Evolutionary conservation across 2,888 invertebrate species (phyloP).

Genomic region (Herminia tarsipennalis): DNA sequence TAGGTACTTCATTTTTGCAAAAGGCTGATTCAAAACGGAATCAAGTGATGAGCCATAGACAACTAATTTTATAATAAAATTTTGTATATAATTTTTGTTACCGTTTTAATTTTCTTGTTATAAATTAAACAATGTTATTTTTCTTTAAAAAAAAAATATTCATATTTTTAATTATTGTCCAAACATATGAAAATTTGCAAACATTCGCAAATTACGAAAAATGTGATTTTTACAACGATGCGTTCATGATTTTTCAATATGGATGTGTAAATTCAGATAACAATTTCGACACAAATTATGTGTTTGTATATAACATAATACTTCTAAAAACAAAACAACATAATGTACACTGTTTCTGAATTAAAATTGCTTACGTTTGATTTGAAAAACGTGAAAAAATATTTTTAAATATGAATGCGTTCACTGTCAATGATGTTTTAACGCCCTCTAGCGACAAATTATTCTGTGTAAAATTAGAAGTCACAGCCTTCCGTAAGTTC

Average conservation of each 20-base stretch:
- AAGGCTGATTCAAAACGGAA: background rate
- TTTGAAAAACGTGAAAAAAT: constrained; percentile 1
- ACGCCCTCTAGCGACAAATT: constrained; percentile 76
- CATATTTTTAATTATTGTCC: constrained; percentile 9
- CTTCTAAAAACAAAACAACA: background rate
- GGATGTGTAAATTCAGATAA: background rate
- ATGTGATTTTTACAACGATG: constrained; percentile 53
- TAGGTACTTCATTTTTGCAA: background rate
- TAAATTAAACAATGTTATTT: background rate
- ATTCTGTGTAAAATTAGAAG: constrained; percentile 82
- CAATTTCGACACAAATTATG: no score
- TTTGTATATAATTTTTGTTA: no score
- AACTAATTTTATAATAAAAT: constrained; percentile 23
- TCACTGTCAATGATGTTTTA: constrained; percentile 51
- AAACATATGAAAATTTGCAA: constrained; percentile 21
- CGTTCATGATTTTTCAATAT: constrained; percentile 42
- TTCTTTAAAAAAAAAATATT: background rate
- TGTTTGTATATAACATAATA: background rate
- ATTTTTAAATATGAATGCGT: constrained; percentile 56
- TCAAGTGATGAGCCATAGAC: constrained; percentile 33
- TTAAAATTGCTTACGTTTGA: background rate
- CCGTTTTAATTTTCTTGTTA: background rate
- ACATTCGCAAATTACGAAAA: constrained; percentile 43
- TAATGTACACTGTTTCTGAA: background rate
- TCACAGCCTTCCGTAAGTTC: constrained; percentile 84